phyloP scores from a whole-genome alignment of 2,113 vertebrate genomes.

The Ailuropoda melanoleuca region DNA sequence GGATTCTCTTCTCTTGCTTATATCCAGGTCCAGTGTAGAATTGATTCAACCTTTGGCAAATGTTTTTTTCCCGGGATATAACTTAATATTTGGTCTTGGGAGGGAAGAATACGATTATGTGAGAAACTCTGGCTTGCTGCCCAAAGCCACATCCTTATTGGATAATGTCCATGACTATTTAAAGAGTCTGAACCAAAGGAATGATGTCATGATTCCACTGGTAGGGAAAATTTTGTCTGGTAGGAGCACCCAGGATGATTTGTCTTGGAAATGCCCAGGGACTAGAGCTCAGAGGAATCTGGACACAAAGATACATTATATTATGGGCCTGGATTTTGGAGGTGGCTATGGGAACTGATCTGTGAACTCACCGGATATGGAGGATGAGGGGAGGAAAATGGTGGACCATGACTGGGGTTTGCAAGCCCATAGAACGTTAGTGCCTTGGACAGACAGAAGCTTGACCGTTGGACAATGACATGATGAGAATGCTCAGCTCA shows the following conservation, averaged over 20 bases:
- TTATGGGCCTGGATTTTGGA: neutral
- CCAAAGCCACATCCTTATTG: neutral
- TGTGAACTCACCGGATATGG: neutral
- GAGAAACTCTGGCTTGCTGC: neutral
- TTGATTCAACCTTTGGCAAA: neutral
- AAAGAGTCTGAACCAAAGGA: neutral
- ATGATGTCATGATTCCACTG: neutral
- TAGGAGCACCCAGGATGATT: neutral
- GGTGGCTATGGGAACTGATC: neutral
- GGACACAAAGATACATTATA: neutral
- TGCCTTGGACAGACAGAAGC: neutral
- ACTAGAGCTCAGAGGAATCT: neutral
- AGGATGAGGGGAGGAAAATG: neutral
- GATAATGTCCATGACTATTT: neutral
- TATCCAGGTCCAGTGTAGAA: neutral
- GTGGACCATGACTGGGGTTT: neutral
- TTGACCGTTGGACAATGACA: neutral
- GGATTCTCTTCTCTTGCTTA: slow-evolving; percentile 4
- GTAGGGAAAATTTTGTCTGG: neutral
- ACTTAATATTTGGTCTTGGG: neutral
- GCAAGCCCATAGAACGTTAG: neutral
- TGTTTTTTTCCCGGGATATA: neutral
- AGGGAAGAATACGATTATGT: neutral
- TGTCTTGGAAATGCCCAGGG: neutral
- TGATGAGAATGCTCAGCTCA: neutral